Base-by-base conservation (phyloP, 2,797 vertebrate species). In the Echiichthys vipera region DNA sequence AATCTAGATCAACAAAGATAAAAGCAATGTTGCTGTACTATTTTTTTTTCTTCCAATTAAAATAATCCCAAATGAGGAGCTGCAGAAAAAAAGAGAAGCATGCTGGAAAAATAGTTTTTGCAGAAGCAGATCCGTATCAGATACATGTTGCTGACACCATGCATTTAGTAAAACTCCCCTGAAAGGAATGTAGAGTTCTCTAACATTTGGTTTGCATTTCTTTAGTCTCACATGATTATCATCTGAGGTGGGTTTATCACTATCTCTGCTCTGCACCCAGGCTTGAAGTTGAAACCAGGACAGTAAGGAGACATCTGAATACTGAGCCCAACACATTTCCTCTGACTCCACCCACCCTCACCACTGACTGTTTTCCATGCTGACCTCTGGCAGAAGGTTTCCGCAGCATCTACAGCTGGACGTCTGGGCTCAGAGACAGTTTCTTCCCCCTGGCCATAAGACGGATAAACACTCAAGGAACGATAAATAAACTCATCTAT, bases 181-280 rank as follows among this genome's bases (percentile, higher is more conserved):
- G n/a, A 24, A 58, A 68, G 77, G 71, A 83, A 86, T 81, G 70
- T 53, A 72, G 62, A 77, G 42, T 63, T 25, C 36, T 61, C 32
- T 27, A 71, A 77, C 83, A 84, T 84, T 76, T 78, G 84, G 67
- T 85, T 83, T 63, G 40, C 56, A 58, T 85, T 87, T 72, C 62
- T 71, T 66, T 24, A 14, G 47, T 62, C 45, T 37, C 47, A 54
- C 27, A 63, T 69, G 42, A 63, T 24, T 55, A 25, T 55, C 68
- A 76, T 81, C 68, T 81, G n/a, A n/a, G n/a, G 65, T 45, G 57
- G 50, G 30, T 53, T 59, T 77, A 29, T 50, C 58, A 61, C 32
- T 43, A 50, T 71, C 55, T 65, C 32, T 71, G 37, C 22, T 56
- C 49, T 51, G 68, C 55, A 55, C 12, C 20, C 58, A 53, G 34